A percentile compares a stretch with the other conserved stretches of the same genome.
Evolutionary conservation across 2,113 vertebrate genomes (phyloP).

Genomic region (Mobula hypostoma): DNA sequence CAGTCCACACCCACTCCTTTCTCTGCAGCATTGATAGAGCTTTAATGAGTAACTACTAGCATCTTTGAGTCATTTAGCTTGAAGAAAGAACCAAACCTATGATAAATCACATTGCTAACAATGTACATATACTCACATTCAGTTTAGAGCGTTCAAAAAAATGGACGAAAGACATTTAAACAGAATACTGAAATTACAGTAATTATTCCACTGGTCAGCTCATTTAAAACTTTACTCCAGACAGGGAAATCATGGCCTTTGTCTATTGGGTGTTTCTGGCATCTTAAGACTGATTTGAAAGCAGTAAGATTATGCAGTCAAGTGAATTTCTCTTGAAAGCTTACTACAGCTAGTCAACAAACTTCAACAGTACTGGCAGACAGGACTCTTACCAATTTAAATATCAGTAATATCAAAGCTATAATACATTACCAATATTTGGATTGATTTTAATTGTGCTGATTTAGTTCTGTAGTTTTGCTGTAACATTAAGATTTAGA

Average conservation of each 20-base stretch:
- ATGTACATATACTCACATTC: neutral
- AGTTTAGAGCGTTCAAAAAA: neutral
- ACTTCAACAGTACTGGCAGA: neutral
- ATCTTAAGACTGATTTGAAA: neutral
- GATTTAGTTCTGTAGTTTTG: neutral
- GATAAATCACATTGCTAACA: neutral
- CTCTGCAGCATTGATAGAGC: neutral
- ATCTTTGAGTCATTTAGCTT: neutral
- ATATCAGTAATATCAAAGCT: neutral
- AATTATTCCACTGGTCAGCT: neutral
- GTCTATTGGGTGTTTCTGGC: neutral
- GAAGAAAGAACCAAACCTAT: neutral
- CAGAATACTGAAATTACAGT: neutral
- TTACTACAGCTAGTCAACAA: neutral
- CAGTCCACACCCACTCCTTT: neutral
- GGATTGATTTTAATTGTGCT: neutral
- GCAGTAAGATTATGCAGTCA: neutral
- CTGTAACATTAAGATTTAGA: neutral
- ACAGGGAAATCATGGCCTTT: too few species aligned
- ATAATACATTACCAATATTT: neutral
- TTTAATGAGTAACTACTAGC: neutral
- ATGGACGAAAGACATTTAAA: neutral
- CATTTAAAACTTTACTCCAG: neutral
- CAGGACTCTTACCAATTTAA: neutral
- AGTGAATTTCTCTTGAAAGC: neutral